Conservation (phyloP, 2,113 vertebrate genomes). For the Antennarius striatus region DNA sequence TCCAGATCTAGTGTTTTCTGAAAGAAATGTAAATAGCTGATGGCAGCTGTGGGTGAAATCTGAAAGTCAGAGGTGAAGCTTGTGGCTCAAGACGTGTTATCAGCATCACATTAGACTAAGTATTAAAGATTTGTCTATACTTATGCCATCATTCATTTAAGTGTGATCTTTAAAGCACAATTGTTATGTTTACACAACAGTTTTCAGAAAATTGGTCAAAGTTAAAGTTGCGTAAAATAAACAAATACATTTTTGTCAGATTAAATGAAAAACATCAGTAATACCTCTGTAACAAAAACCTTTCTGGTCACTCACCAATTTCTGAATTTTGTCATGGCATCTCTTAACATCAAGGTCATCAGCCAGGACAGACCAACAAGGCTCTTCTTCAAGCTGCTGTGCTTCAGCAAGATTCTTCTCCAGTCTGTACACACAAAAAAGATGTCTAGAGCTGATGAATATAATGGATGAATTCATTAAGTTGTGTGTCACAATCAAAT, state of each 20-base stretch:
- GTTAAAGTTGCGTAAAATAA: background rate
- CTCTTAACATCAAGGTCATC: slow-evolving; percentile 3
- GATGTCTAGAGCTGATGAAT: background rate
- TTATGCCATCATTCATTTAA: too few species aligned
- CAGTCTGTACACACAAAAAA: slow-evolving; percentile 47
- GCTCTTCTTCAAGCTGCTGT: slow-evolving; percentile 40
- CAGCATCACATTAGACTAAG: background rate
- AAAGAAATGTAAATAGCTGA: too few species aligned
- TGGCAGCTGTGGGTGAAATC: too few species aligned
- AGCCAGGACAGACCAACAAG: background rate
- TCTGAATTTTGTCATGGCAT: slow-evolving; percentile 24
- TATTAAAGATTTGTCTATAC: background rate
- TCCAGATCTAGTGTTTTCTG: too few species aligned
- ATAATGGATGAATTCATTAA: background rate
- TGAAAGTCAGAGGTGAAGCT: too few species aligned
- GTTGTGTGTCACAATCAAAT: background rate
- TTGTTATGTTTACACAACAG: too few species aligned
- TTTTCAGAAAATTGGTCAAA: background rate
- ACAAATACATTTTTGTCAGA: background rate
- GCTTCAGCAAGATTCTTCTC: slow-evolving; percentile 33
- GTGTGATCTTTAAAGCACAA: background rate
- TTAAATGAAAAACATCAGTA: background rate
- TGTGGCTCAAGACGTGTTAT: too few species aligned
- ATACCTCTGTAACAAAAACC: background rate
- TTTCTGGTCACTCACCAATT: slow-evolving; percentile 34